phyloP scores from a whole-genome alignment of 2,797 vertebrate genomes.

The Alca torda region DNA sequence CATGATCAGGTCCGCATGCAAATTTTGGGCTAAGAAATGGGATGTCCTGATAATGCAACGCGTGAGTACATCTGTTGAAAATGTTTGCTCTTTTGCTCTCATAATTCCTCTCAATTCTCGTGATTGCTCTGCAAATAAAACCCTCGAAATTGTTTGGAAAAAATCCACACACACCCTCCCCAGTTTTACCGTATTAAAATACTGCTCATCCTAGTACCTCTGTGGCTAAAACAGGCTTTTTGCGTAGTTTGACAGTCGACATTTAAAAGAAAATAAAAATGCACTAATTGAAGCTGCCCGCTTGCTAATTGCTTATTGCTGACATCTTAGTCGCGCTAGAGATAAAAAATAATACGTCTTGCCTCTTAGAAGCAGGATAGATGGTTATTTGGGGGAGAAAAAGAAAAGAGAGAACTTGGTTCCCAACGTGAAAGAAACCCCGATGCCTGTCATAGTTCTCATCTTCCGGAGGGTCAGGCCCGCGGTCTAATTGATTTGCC shows the following conservation, averaged over 20 bases:
- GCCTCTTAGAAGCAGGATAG: not conserved
- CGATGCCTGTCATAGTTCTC: not conserved
- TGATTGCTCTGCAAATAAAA: not conserved
- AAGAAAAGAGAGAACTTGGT: not conserved
- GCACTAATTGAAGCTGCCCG: not conserved
- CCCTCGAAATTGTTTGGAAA: not conserved
- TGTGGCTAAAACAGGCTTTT: not conserved
- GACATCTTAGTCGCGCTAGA: not conserved
- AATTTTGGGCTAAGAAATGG: slow-evolving; percentile 4
- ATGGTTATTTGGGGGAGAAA: not conserved
- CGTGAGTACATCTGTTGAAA: slow-evolving; percentile 14
- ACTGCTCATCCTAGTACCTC: not conserved
- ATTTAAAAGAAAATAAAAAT: not conserved
- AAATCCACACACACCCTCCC: no score
- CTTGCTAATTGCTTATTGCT: not conserved
- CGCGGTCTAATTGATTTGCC: slow-evolving; percentile 27
- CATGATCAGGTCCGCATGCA: not conserved
- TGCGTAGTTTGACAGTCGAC: fast-evolving
- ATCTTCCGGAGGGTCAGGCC: not conserved
- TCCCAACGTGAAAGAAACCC: fast-evolving
- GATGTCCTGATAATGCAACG: not conserved
- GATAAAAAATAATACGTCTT: not conserved
- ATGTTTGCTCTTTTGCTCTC: not conserved
- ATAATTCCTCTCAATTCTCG: not conserved
- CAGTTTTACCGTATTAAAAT: not conserved